Evolutionary conservation across 2,113 vertebrate genomes (phyloP).

Genomic region (Protobothrops flavoviridis): DNA sequence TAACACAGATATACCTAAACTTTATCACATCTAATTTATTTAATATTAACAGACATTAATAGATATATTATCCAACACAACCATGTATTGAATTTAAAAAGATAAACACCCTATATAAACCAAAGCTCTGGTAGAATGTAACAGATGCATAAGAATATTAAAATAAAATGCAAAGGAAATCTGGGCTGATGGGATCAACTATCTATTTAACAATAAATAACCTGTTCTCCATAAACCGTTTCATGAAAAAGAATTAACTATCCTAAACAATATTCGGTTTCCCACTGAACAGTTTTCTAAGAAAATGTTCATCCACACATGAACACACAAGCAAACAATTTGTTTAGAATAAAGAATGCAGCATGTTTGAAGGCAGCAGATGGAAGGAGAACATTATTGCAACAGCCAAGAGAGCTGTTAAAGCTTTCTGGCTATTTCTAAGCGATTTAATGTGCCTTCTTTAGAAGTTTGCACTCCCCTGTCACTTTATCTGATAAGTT

Average conservation of each 20-base stretch:
- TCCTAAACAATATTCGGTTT: neutral
- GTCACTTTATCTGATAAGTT: slow-evolving; percentile 54
- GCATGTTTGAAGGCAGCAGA: slow-evolving; percentile 62
- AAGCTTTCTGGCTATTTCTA: slow-evolving; percentile 62
- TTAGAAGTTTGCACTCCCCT: slow-evolving; percentile 56
- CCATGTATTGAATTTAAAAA: neutral
- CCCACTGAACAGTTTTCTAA: slow-evolving; percentile 11
- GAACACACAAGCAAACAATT: slow-evolving; percentile 61
- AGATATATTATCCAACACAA: neutral
- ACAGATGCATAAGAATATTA: neutral
- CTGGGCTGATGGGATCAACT: neutral
- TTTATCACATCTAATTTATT: neutral
- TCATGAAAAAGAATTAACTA: neutral
- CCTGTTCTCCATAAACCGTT: neutral
- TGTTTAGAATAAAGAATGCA: slow-evolving; percentile 63
- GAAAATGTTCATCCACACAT: slow-evolving; percentile 58
- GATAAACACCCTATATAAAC: neutral
- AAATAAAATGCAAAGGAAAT: neutral
- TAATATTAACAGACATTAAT: neutral
- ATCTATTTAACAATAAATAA: neutral
- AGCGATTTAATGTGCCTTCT: slow-evolving; percentile 53
- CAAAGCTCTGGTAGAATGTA: neutral
- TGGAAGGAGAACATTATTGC: slow-evolving; percentile 63
- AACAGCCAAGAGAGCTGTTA: slow-evolving; percentile 64
- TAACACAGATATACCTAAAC: neutral